phyloP scores from a whole-genome alignment of 2,113 vertebrate genomes.

The Carassius carassius region DNA sequence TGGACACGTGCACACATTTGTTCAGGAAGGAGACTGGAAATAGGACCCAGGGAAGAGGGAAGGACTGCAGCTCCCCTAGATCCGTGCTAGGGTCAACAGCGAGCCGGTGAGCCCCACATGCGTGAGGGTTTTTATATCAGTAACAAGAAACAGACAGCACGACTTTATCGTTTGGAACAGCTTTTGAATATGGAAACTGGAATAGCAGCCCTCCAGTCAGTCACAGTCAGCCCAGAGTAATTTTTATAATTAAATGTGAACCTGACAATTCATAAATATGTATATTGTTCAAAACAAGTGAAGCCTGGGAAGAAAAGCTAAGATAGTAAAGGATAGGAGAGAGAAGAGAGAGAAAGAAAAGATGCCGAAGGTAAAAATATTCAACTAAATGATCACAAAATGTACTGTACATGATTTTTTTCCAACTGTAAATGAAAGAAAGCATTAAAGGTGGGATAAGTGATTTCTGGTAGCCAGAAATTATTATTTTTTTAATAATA shows the following conservation, averaged over 20 bases:
- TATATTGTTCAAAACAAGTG: neutral
- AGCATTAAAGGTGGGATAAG: neutral
- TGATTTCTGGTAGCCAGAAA: no score
- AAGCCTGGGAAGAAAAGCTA: neutral
- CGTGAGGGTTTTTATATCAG: slow-evolving; percentile 69
- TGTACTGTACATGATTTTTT: neutral
- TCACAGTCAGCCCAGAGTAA: neutral
- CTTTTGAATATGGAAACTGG: slow-evolving; percentile 20
- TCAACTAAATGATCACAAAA: neutral
- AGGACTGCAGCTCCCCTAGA: slow-evolving; percentile 57
- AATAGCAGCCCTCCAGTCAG: neutral
- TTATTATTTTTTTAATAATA: no score
- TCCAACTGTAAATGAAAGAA: slow-evolving; percentile 2
- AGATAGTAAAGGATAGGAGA: neutral
- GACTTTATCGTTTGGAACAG: slow-evolving; percentile 49
- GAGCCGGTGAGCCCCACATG: slow-evolving; percentile 64
- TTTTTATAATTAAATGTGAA: neutral
- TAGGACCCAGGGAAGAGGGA: slow-evolving; percentile 51
- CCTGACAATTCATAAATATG: neutral
- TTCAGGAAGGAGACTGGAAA: slow-evolving; percentile 56
- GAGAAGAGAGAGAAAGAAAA: neutral
- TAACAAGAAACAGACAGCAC: slow-evolving; percentile 82
- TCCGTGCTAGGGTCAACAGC: slow-evolving; percentile 59
- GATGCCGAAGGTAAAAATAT: neutral
- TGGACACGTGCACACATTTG: slow-evolving; percentile 15